Evolutionary conservation across 2,888 invertebrate species (phyloP), one percentile per base, ranked within the genome.

Genomic region (Poecilobothrus nobilitatus): DNA sequence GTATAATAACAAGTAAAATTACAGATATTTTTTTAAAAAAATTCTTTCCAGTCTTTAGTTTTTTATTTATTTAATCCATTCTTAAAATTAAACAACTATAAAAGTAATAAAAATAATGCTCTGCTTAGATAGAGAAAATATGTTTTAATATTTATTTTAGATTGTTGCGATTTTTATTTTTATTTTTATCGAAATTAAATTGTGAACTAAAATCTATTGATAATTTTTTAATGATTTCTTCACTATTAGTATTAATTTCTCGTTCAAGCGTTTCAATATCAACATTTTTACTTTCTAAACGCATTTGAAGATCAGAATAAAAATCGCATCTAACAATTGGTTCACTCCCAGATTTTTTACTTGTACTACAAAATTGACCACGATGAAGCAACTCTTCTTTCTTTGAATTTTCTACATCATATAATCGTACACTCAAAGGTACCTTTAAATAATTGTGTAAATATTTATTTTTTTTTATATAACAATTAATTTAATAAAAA

Each of bases 311-410:
- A 64, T 81, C 82, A 1, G 81, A 79, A 63, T 80, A 80, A 70
- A 81, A 82, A 76, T 81, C 82, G 71, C 81, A 81, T 71, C 80
- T 80, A 9, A 81, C 71, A 27, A 81, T 78, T 0, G 81, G 80
- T 70, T 80, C 79, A 12, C 77, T 76, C 0, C 77, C 78, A 1
- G 75, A 75, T 1, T 78, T 74, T 1, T 78, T 80, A 1, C 80
- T 76, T 2, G 80, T 80, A 63, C 80, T 80, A 66, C 82, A 81
- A 68, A 81, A 81, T 69, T 81, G 81, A 1, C 79, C 79, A 4
- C 81, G 79, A 65, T 79, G 75, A 18, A 78, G 71, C 18, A 81
- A 72, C 70, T 79, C 78, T 62, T 79, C 77, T 53, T 53, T 53
- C 34, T 65, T 65, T 37, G 75, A 76, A 9, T 75, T 74, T 27